Evolutionary conservation across 2,797 vertebrate species (phyloP).

Genomic region (Platalea minor): DNA sequence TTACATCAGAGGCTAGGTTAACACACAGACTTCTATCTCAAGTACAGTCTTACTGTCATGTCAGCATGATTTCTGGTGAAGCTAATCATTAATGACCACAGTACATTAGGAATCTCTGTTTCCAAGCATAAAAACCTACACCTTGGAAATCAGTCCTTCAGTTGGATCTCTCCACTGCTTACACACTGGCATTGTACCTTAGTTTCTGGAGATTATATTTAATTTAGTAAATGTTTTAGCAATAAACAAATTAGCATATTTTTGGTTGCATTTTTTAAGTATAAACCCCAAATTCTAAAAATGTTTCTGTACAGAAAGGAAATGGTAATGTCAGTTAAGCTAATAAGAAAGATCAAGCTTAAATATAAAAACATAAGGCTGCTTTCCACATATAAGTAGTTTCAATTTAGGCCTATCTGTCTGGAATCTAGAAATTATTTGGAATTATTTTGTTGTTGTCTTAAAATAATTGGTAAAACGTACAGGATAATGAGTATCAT

Average conservation of each 20-base stretch:
- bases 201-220: not conserved
- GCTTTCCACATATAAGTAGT: not conserved
- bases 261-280: not conserved
- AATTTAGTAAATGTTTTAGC: not conserved
- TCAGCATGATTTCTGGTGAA: not conserved
- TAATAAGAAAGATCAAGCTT: not conserved
- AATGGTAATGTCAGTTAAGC: not conserved
- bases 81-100: not conserved
- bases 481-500: not conserved
- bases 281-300: not conserved
- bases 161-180: not conserved
- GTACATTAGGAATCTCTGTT: not conserved
- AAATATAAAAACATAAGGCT: not conserved
- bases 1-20: not conserved
- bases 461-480: not conserved
- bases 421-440: not conserved
- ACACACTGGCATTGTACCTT: not conserved
- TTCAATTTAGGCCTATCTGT: not conserved
- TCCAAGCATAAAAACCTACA: not conserved
- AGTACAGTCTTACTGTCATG: not conserved
- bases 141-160: not conserved
- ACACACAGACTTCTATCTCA: not conserved
- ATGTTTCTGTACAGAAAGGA: not conserved
- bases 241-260: not conserved
- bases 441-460: not conserved